Percentiles rank a stretch among this genome's conserved stretches.
phyloP scores from a whole-genome alignment of 2,797 vertebrate genomes.

The Pogoniulus pusillus region DNA sequence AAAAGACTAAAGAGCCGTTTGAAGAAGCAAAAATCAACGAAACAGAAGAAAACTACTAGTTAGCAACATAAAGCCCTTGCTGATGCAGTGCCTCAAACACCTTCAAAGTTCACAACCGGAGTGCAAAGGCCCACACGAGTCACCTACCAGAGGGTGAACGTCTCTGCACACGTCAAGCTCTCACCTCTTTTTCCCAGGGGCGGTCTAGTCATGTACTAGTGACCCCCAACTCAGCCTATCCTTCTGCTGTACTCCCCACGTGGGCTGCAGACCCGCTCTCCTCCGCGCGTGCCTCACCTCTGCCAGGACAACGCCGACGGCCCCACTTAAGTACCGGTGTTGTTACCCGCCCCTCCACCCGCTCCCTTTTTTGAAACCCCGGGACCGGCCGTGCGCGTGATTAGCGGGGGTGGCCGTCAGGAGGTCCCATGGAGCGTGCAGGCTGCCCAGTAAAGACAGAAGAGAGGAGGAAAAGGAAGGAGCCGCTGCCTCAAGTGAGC shows the following conservation, averaged over 20 bases:
- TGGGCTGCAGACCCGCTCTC: neutral
- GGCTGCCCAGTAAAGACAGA: neutral
- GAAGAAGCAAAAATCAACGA: no score
- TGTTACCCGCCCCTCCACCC: neutral
- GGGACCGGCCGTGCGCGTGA: neutral
- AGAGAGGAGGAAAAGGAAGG: fast-evolving
- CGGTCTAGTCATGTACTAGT: fast-evolving
- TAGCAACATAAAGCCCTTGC: neutral
- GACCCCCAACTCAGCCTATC: neutral
- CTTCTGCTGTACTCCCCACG: neutral
- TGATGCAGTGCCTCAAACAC: neutral
- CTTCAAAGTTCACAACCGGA: neutral
- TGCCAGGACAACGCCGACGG: neutral
- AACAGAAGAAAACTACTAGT: no score
- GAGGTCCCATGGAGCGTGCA: neutral
- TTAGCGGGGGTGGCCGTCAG: neutral
- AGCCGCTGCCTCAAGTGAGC: neutral
- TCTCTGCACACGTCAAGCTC: neutral
- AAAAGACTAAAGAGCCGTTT: fast-evolving
- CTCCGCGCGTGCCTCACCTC: neutral
- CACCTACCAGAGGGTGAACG: neutral
- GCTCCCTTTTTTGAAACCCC: neutral
- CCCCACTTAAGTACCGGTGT: neutral
- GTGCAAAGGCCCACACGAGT: fast-evolving
- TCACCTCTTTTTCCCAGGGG: fast-evolving